Evolutionary conservation across 2,797 vertebrate genomes (phyloP), one percentile per base, ranked within the genome.

Genomic region (Selene dorsalis): DNA sequence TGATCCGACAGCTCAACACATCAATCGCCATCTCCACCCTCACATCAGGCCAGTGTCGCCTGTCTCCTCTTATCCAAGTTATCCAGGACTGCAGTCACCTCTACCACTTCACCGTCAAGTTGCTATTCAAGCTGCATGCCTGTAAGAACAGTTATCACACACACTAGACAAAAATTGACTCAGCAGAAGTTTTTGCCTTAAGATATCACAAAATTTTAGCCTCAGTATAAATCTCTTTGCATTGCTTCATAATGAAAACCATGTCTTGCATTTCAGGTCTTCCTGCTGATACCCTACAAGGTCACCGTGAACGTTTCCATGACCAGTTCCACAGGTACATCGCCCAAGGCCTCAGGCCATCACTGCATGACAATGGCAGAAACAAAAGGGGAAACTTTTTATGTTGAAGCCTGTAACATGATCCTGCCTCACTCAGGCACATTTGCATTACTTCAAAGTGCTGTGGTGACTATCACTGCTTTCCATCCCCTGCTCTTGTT

Each of bases 1-100:
- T 95, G 55, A 83, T 97, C 80, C 95, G 97, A 76, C 97, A 99
- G 91, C 96, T 99, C 84, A 99, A 97, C 94, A 96, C 97, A 0
- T 96, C 98, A 57, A 98, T 98, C 16, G 97, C 97, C 0, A 95
- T 99, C 87, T 98, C 97, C 12, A 97, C 96, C 78, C 96, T 98
- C 90, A 95, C 96, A 0, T 95, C 98, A 0, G 97, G 98, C 76
- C 98, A 99, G 92, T 99, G 98, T 89, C 96, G 97, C 78, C 94
- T 99, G 89, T 92, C 98, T 16, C 97, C 98, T 0, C 97, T 99
- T 79, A 97, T 98, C 91, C 98, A 99, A 92, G 98, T 98, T 63
- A 94, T 98, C 90, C 98, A 98, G 91, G 98, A 99, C 94, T 97
- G 95, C 86, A 99, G 98, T 88, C 97, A 96, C 78, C 96, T 99